These are phyloP conservation scores for Sciurus carolinensis DNA, from an alignment of 2,797 vertebrate species.

Conservation along the genomic window DNA sequence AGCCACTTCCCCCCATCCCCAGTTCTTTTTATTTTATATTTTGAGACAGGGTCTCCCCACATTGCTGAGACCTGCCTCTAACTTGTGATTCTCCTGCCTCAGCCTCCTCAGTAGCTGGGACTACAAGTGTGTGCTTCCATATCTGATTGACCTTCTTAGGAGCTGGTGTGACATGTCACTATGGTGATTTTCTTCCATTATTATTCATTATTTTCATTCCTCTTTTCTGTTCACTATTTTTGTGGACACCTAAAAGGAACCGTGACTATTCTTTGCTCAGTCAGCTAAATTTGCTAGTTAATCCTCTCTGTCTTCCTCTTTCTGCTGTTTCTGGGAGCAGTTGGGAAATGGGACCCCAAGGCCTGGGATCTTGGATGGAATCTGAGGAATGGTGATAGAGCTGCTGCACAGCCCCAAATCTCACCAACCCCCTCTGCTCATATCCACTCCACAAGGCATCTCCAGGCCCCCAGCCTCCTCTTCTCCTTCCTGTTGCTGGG, in stretches of 20 bases:
- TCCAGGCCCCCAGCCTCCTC: background rate
- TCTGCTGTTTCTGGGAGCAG: background rate
- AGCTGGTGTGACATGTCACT: background rate
- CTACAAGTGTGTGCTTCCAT: too few species aligned
- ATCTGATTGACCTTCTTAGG: background rate
- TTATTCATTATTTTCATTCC: background rate
- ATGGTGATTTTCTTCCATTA: background rate
- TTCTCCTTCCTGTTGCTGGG: background rate
- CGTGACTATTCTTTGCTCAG: background rate
- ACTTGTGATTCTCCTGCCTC: too few species aligned
- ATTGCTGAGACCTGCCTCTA: too few species aligned
- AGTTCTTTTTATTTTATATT: too few species aligned
- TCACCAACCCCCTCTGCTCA: background rate
- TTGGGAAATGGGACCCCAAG: background rate
- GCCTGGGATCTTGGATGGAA: background rate
- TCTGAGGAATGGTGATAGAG: background rate
- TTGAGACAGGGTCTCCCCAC: too few species aligned
- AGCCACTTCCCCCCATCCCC: too few species aligned
- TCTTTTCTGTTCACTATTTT: background rate
- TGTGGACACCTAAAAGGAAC: background rate
- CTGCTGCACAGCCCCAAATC: background rate
- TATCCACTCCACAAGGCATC: background rate
- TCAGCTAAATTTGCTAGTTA: background rate
- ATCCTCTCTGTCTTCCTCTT: background rate
- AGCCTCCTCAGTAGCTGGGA: too few species aligned